These are phyloP conservation scores for Poeciliopsis turneri DNA, from an alignment of 2,797 vertebrate species.

Conservation along the genomic window DNA sequence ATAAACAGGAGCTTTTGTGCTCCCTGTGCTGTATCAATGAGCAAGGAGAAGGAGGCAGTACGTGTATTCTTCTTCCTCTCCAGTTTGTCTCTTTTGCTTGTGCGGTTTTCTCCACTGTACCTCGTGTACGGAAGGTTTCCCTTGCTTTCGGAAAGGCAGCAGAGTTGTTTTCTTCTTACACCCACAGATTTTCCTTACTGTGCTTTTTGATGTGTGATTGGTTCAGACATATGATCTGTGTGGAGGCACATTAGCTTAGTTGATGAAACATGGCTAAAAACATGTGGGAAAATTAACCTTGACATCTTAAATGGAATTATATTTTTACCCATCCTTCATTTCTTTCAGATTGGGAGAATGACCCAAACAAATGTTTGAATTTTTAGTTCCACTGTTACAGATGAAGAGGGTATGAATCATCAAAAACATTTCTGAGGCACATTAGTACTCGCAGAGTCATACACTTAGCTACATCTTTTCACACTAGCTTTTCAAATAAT, in stretches of 20 bases:
- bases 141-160: constrained; percentile 40
- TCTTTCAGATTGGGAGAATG: neutral
- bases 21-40: constrained; percentile 76
- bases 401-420: neutral
- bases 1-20: constrained; percentile 76
- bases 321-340: neutral
- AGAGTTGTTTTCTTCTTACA: constrained; percentile 21
- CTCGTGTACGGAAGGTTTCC: constrained; percentile 69
- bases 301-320: neutral
- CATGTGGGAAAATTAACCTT: neutral
- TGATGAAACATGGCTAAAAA: neutral
- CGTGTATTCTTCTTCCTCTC: constrained; percentile 59
- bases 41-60: constrained; percentile 62
- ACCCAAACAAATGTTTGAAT: neutral
- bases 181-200: constrained; percentile 3
- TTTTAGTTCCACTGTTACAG: neutral
- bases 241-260: neutral
- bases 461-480: neutral
- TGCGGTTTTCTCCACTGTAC: constrained; percentile 66
- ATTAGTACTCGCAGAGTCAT: neutral
- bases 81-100: constrained; percentile 65
- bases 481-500: too few relatives aligned
- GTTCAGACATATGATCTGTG: neutral
- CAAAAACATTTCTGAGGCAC: neutral
- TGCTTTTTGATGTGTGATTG: neutral